These are phyloP conservation scores for Melinopterus prodromus DNA, from an alignment of 2,888 invertebrate species.

Conservation along the genomic window DNA sequence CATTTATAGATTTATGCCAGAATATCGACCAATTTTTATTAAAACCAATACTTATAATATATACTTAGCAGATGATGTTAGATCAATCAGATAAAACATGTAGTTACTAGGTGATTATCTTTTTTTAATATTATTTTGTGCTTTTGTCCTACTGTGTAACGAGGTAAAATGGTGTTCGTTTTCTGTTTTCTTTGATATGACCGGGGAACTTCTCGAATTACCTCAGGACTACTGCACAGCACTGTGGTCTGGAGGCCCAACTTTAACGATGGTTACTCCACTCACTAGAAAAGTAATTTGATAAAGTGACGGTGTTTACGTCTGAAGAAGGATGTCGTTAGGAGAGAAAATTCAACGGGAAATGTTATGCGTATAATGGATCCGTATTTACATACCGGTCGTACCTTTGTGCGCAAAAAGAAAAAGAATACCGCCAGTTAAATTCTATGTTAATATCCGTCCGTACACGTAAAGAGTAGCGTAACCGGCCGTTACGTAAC, in stretches of 20 bases:
- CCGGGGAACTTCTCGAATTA: background rate
- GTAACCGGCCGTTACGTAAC: too few species aligned
- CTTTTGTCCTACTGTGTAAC: background rate
- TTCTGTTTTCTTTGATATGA: background rate
- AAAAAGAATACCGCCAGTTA: too few species aligned
- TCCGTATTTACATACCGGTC: background rate
- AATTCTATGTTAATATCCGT: too few species aligned
- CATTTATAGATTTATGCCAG: too few species aligned
- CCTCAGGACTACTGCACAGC: background rate
- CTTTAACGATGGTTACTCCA: background rate
- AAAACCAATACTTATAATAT: too few species aligned
- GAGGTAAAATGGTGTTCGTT: background rate
- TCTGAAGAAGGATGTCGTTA: background rate
- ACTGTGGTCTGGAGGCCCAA: background rate
- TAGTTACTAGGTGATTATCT: background rate
- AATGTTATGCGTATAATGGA: background rate
- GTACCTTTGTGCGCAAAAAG: background rate
- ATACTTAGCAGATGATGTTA: too few species aligned
- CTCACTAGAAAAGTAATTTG: background rate
- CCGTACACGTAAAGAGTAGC: too few species aligned
- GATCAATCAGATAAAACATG: too few species aligned
- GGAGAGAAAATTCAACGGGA: constrained; percentile 4
- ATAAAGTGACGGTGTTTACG: constrained; percentile 4
- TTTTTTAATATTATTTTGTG: background rate
- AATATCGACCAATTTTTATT: too few species aligned